Percentiles rank a stretch among this genome's conserved stretches.
Conservation (phyloP, 1,140 invertebrate genomes). For the Cyrtorhinus lividipennis region DNA sequence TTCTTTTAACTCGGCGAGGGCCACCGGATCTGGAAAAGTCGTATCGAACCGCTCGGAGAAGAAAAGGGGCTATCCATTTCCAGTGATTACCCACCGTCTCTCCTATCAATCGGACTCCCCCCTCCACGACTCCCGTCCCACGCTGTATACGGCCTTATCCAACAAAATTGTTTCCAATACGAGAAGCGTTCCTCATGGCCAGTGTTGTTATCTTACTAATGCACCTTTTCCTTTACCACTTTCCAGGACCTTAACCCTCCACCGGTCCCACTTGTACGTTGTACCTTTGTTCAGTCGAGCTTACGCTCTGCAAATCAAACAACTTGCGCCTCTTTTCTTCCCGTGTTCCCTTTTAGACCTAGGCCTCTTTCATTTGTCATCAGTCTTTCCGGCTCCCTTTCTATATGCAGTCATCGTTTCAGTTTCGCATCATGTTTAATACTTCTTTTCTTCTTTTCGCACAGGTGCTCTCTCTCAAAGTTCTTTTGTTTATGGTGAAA, state of each 20-base stretch:
- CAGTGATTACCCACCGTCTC: constrained; percentile 14
- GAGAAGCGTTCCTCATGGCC: background rate
- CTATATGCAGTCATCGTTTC: too few species aligned
- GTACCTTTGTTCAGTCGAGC: background rate
- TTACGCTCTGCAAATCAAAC: background rate
- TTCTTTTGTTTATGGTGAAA: too few species aligned
- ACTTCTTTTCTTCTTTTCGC: too few species aligned
- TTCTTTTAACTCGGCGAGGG: too few species aligned
- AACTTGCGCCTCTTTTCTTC: background rate
- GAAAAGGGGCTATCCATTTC: constrained; percentile 13
- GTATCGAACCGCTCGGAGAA: constrained; percentile 3
- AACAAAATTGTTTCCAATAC: constrained; percentile 16
- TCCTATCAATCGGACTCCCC: constrained; percentile 11
- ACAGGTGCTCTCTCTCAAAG: too few species aligned
- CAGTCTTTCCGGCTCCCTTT: too few species aligned
- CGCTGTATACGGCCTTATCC: background rate
- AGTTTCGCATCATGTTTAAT: too few species aligned
- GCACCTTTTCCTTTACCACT: constrained; percentile 5
- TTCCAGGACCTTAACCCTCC: too few species aligned
- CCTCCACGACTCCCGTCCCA: background rate
- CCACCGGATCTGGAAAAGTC: constrained; percentile 4
- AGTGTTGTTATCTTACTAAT: constrained; percentile 13
- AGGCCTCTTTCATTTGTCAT: background rate
- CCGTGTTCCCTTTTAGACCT: background rate
- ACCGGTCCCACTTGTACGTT: too few species aligned